Evolutionary conservation across 1,140 invertebrate species (phyloP).

Genomic region (Drosophila subobscura): DNA sequence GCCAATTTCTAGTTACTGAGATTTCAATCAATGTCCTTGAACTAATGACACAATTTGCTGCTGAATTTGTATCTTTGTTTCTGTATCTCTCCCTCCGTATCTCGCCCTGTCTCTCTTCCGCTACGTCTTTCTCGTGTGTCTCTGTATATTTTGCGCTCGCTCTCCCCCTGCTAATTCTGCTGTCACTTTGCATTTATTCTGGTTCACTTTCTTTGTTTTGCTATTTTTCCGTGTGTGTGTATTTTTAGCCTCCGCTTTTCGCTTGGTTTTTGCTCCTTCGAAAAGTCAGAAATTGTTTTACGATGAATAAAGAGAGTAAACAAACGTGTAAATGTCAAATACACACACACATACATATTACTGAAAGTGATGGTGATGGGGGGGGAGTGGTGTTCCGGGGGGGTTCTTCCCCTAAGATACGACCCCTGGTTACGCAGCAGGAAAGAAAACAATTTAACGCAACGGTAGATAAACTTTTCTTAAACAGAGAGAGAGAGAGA

Average conservation of each 20-base stretch:
- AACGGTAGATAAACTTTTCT: constrained; percentile 66
- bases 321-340: constrained; percentile 55
- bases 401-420: constrained; percentile 11
- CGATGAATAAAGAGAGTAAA: constrained; percentile 60
- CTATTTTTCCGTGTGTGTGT: not conserved
- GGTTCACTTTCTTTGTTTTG: constrained; percentile 1
- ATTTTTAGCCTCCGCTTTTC: no score
- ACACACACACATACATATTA: constrained; percentile 6
- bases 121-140: not conserved
- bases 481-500: constrained; percentile 32
- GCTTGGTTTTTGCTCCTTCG: not conserved
- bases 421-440: constrained; percentile 54
- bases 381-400: not conserved
- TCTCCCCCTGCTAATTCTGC: not conserved
- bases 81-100: not conserved
- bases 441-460: constrained; percentile 67
- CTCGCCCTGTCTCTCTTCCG: not conserved
- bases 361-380: not conserved
- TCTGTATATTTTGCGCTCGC: not conserved
- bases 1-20: constrained; percentile 53
- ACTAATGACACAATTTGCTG: constrained; percentile 68
- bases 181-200: constrained; percentile 25
- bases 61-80: constrained; percentile 40
- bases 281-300: constrained; percentile 57
- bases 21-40: constrained; percentile 70